Conservation (phyloP, 2,113 vertebrate species). For the Dendropsophus ebraccatus region DNA sequence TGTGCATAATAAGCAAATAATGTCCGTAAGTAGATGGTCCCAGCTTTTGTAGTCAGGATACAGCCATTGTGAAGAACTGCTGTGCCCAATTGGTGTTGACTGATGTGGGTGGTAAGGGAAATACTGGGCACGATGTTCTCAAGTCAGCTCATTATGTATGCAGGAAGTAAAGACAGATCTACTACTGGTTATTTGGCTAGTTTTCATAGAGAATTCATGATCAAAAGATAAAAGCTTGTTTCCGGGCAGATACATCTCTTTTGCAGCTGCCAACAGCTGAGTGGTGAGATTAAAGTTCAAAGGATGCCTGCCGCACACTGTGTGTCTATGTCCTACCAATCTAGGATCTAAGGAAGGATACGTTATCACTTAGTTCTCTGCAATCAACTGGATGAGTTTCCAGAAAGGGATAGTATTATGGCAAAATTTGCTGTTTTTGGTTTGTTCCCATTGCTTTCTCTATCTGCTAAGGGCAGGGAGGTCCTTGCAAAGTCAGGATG, state of each 20-base stretch:
- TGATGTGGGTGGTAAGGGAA: slow-evolving; percentile 23
- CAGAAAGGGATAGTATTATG: neutral
- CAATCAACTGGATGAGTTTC: slow-evolving; percentile 12
- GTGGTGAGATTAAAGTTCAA: slow-evolving; percentile 48
- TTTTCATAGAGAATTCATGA: slow-evolving; percentile 50
- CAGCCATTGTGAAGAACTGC: neutral
- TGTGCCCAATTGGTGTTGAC: slow-evolving; percentile 11
- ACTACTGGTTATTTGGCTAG: slow-evolving; percentile 38
- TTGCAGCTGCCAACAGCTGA: slow-evolving; percentile 46
- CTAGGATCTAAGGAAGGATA: slow-evolving; percentile 21
- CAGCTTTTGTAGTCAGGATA: neutral
- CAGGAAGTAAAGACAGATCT: slow-evolving; percentile 22
- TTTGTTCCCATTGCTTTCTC: no score
- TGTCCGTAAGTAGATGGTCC: neutral
- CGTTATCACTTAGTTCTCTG: slow-evolving; percentile 11
- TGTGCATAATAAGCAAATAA: neutral
- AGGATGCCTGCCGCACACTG: slow-evolving; percentile 11
- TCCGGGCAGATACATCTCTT: slow-evolving; percentile 41
- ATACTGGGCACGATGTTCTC: slow-evolving; percentile 1
- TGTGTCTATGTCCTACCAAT: slow-evolving; percentile 17
- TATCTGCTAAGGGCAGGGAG: neutral
- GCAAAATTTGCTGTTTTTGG: neutral
- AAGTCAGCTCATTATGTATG: slow-evolving; percentile 35
- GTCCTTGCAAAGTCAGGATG: neutral
- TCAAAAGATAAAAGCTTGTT: slow-evolving; percentile 49